A percentile compares a stretch with the other conserved stretches of the same genome.
Evolutionary conservation across 1,140 invertebrate species (phyloP).

Genomic region (Riptortus pedestris): DNA sequence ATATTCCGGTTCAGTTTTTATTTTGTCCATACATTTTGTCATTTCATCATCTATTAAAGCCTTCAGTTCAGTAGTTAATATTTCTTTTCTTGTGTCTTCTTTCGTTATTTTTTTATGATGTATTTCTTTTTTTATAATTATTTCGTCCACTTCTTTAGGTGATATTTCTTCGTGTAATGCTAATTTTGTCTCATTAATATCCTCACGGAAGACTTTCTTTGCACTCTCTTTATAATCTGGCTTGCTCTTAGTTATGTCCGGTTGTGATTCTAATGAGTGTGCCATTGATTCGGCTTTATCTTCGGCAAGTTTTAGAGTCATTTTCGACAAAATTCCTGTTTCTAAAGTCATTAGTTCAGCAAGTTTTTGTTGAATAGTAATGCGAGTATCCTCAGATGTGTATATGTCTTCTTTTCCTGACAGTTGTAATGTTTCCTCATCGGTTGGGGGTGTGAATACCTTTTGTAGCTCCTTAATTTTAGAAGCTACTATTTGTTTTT

Average conservation of each 20-base stretch:
- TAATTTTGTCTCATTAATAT: not conserved
- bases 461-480: constrained; percentile 42
- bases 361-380: constrained; percentile 27
- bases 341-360: constrained; percentile 32
- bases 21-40: constrained; percentile 14
- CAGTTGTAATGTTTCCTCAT: constrained; percentile 18
- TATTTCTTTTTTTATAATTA: constrained; percentile 18
- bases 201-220: not conserved
- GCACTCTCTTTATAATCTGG: not conserved
- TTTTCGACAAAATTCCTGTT: constrained; percentile 30
- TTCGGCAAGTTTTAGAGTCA: constrained; percentile 34
- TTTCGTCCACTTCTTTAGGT: constrained; percentile 19
- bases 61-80: constrained; percentile 27
- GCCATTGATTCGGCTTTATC: constrained; percentile 32
- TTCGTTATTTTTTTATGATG: not conserved
- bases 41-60: constrained; percentile 28
- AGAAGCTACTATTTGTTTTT: constrained; percentile 36
- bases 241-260: constrained; percentile 37
- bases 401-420: constrained; percentile 19
- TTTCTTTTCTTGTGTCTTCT: not conserved
- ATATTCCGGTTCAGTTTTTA: not conserved
- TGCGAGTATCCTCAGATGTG: not conserved
- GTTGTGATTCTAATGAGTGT: constrained; percentile 34
- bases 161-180: constrained; percentile 15
- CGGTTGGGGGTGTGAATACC: constrained; percentile 36